A percentile compares a stretch with the other conserved stretches of the same genome.
Evolutionary conservation across 2,797 vertebrate genomes (phyloP).

Genomic region (Liparis tanakae): DNA sequence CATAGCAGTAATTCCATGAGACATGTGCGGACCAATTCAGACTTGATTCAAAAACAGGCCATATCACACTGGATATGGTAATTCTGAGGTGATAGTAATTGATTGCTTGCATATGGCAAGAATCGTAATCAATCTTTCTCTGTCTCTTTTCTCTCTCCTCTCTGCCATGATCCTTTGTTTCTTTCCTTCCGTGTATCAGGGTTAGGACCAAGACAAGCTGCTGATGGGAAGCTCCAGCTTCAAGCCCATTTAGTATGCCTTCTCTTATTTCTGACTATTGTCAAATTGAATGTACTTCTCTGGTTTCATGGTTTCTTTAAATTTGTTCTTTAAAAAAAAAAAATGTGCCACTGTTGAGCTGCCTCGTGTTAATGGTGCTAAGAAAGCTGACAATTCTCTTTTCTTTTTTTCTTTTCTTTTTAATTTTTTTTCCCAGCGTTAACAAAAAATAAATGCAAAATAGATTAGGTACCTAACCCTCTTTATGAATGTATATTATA

Average conservation of each 20-base stretch:
- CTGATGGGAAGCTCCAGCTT: slow-evolving; percentile 82
- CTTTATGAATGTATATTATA: slow-evolving; percentile 99
- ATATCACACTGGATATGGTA: slow-evolving; percentile 69
- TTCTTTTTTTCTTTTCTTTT: slow-evolving; percentile 27
- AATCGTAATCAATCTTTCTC: slow-evolving; percentile 75
- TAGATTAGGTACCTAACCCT: slow-evolving; percentile 84
- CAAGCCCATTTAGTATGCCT: slow-evolving; percentile 85
- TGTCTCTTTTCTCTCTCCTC: slow-evolving; percentile 68
- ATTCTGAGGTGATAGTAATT: slow-evolving; percentile 68
- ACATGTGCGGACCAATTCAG: slow-evolving; percentile 56
- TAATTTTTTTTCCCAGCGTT: slow-evolving; percentile 76
- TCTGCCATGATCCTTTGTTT: slow-evolving; percentile 78
- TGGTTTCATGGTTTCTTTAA: slow-evolving; percentile 77
- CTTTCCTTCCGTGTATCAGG: slow-evolving; percentile 83
- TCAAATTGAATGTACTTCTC: slow-evolving; percentile 98
- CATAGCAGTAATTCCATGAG: slow-evolving; percentile 56
- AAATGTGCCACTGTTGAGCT: slow-evolving; percentile 94
- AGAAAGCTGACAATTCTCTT: slow-evolving; percentile 79
- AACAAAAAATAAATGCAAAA: slow-evolving; percentile 83
- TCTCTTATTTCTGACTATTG: slow-evolving; percentile 93
- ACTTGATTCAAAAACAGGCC: slow-evolving; percentile 68
- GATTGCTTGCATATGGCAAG: slow-evolving; percentile 73
- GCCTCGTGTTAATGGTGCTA: slow-evolving; percentile 98
- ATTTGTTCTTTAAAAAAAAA: slow-evolving; percentile 23
- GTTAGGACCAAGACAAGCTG: slow-evolving; percentile 85